phyloP scores from a whole-genome alignment of 2,888 invertebrate genomes.

The Meghimatium bilineatum region DNA sequence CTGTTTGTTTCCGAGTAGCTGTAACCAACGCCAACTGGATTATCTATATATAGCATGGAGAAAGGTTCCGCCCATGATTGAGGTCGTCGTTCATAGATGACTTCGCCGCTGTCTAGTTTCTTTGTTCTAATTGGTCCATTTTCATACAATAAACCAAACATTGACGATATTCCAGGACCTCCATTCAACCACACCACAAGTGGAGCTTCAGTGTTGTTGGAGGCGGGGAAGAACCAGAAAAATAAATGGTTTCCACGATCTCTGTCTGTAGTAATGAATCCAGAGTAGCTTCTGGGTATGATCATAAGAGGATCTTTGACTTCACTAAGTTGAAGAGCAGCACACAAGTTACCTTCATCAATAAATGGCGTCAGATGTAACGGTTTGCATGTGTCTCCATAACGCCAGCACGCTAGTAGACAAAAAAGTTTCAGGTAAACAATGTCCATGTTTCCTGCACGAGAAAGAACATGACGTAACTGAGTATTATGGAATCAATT shows the following conservation, averaged over 20 bases:
- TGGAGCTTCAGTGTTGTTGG: slow-evolving; percentile 68
- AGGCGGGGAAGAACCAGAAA: slow-evolving; percentile 93
- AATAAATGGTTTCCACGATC: slow-evolving; percentile 88
- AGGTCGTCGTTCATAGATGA: not conserved
- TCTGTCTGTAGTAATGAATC: slow-evolving; percentile 90
- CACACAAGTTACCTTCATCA: not conserved
- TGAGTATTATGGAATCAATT: no score
- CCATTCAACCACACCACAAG: slow-evolving; percentile 78
- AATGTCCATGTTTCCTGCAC: not conserved
- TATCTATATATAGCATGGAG: slow-evolving; percentile 79
- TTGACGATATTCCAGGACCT: slow-evolving; percentile 77
- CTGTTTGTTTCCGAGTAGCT: slow-evolving; percentile 85
- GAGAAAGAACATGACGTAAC: no score
- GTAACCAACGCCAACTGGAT: slow-evolving; percentile 89
- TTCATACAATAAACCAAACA: slow-evolving; percentile 66
- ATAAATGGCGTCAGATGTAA: slow-evolving; percentile 22
- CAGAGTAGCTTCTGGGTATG: slow-evolving; percentile 81
- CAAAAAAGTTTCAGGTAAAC: not conserved
- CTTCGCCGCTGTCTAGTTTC: not conserved
- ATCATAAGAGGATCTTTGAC: not conserved
- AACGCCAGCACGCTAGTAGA: not conserved
- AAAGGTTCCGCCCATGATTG: slow-evolving; percentile 22
- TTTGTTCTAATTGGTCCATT: slow-evolving; percentile 20
- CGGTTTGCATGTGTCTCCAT: not conserved
- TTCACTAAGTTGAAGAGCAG: slow-evolving; percentile 16